Percentiles rank a stretch among this genome's conserved stretches.
Evolutionary conservation across 2,797 vertebrate species (phyloP).

Genomic region (Rhyacichthys aspro): DNA sequence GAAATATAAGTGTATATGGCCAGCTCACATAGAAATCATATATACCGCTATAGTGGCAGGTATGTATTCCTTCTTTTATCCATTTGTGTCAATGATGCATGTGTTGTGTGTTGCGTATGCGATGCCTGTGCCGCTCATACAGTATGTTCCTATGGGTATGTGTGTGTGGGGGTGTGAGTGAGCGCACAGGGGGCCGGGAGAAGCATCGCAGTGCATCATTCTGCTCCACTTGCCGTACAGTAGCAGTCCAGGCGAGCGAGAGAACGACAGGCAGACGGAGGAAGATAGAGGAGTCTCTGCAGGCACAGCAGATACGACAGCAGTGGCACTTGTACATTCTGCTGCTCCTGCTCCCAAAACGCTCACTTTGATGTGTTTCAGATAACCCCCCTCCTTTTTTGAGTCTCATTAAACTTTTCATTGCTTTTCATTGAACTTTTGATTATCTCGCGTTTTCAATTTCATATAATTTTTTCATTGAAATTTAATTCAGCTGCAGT

Average conservation of each 20-base stretch:
- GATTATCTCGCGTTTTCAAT: constrained; percentile 67
- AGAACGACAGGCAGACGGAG: constrained; percentile 10
- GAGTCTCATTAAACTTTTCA: constrained; percentile 66
- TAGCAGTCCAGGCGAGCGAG: constrained; percentile 50
- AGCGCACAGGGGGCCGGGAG: constrained; percentile 45
- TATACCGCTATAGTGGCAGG: constrained; percentile 8
- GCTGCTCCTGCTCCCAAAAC: constrained; percentile 32
- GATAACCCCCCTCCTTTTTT: constrained; percentile 57
- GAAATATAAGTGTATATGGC: constrained; percentile 2
- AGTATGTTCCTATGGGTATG: constrained; percentile 14
- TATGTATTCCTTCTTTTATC: constrained; percentile 6
- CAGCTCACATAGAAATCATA: constrained; percentile 3
- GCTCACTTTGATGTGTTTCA: constrained; percentile 55
- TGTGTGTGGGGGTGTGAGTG: constrained; percentile 21
- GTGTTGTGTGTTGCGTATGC: constrained; percentile 10
- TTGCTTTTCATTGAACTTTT: constrained; percentile 65
- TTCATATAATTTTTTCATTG: constrained; percentile 55
- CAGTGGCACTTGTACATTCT: constrained; percentile 29
- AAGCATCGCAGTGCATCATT: constrained; percentile 79
- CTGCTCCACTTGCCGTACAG: constrained; percentile 81
- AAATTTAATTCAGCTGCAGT: constrained; percentile 53
- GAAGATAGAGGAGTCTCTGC: constrained; percentile 41
- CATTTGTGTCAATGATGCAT: constrained; percentile 21
- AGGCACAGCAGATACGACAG: constrained; percentile 51
- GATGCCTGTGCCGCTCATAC: constrained; percentile 8